These are phyloP conservation scores for Opisthocomus hoazin DNA, from an alignment of 2,113 vertebrate species.

Conservation along the genomic window DNA sequence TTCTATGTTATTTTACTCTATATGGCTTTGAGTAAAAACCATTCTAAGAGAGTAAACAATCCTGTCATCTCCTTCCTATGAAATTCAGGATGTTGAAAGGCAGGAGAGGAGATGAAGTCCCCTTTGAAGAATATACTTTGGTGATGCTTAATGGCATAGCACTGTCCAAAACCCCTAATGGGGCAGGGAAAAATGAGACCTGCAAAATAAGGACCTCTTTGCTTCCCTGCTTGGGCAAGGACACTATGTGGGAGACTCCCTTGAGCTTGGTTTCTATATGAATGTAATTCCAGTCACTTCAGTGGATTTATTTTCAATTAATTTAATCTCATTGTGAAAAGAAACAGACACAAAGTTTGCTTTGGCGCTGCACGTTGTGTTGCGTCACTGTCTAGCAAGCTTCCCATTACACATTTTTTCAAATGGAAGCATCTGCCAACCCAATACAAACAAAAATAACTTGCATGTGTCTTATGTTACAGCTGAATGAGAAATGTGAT, in stretches of 20 bases:
- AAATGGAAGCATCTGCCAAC: slow-evolving; percentile 21
- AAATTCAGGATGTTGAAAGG: neutral
- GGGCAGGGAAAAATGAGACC: neutral
- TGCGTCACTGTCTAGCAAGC: slow-evolving; percentile 51
- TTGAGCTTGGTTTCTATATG: neutral
- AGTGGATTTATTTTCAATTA: slow-evolving; percentile 25
- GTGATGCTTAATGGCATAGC: neutral
- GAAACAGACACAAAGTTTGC: slow-evolving; percentile 53
- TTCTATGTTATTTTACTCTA: neutral
- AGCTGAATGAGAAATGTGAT: neutral
- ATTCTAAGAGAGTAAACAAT: neutral
- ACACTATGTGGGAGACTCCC: neutral
- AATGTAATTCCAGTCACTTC: slow-evolving; percentile 9
- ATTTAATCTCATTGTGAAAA: slow-evolving; percentile 33
- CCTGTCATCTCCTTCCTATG: neutral
- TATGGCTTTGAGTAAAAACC: neutral
- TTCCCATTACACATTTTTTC: slow-evolving; percentile 30
- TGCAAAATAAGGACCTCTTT: neutral
- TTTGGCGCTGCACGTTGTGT: neutral
- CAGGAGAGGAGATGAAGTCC: neutral
- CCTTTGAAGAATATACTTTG: neutral
- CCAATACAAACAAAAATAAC: slow-evolving; percentile 27
- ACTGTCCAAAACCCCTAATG: neutral
- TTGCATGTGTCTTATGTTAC: slow-evolving; percentile 41
- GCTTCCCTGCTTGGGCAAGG: neutral